Evolutionary conservation across 64 coral and sea anemone genomes (phyloP).

Genomic region (Stichodactyla helianthus): DNA sequence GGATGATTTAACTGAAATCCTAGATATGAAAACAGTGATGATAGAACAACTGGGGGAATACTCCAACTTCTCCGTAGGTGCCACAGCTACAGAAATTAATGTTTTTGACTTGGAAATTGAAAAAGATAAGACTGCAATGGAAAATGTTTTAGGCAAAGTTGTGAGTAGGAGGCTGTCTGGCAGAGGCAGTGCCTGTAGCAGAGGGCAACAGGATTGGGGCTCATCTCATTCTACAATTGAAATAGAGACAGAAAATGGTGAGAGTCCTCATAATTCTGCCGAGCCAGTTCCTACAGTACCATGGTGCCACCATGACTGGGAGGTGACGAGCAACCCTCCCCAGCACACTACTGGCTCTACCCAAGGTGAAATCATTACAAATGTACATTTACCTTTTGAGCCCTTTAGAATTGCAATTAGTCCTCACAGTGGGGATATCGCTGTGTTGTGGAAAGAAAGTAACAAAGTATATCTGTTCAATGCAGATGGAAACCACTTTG

Average conservation of each 20-base stretch:
- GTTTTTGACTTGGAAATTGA: neutral
- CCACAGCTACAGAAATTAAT: neutral
- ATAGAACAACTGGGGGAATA: neutral
- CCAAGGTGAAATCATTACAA: neutral
- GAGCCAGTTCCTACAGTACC: neutral
- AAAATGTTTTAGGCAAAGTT: neutral
- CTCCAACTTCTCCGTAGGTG: neutral
- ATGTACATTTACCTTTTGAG: neutral
- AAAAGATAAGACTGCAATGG: neutral
- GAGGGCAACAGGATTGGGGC: neutral
- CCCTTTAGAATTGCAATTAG: neutral
- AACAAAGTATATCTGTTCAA: neutral
- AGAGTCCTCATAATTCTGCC: neutral
- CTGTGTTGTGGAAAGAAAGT: neutral
- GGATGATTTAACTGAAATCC: neutral
- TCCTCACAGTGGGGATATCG: neutral
- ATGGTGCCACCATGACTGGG: neutral
- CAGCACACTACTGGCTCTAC: neutral
- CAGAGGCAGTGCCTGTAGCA: neutral
- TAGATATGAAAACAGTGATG: constrained; percentile 8
- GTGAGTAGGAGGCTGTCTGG: neutral
- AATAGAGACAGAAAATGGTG: neutral
- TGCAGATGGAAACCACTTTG: neutral
- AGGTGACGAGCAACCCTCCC: neutral
- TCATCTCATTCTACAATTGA: neutral